Evolutionary conservation across 2,888 invertebrate species (phyloP).

Genomic region (Charanyca ferruginea): DNA sequence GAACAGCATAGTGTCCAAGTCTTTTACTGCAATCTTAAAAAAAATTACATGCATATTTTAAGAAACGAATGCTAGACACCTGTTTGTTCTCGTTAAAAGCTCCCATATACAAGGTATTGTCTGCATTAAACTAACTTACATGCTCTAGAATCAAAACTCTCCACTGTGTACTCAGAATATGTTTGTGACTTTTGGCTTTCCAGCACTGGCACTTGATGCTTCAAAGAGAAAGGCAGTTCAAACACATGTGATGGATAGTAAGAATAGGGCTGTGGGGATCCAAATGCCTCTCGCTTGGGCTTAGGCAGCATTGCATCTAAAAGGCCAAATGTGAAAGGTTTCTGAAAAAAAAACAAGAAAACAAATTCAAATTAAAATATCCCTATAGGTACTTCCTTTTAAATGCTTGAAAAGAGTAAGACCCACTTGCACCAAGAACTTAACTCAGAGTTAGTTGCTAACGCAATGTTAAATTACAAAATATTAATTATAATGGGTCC

Average conservation of each 20-base stretch:
- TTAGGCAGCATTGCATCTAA: conserved; percentile 87
- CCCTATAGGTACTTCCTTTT: no score
- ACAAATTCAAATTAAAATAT: no score
- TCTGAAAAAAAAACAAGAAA: conserved; percentile 75
- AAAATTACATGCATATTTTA: neutral
- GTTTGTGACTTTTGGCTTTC: conserved; percentile 72
- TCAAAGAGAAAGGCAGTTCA: conserved; percentile 84
- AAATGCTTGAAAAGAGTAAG: no score
- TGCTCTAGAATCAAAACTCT: conserved; percentile 83
- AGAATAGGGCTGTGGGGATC: conserved; percentile 86
- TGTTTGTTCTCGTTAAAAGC: no score
- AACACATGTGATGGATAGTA: conserved; percentile 87
- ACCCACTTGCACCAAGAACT: no score
- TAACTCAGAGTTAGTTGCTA: no score
- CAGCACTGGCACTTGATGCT: conserved; percentile 66
- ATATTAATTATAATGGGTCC: no score
- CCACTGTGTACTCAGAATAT: conserved; percentile 82
- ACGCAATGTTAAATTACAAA: no score
- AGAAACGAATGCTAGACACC: neutral
- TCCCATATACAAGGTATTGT: no score
- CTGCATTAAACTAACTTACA: conserved; percentile 73
- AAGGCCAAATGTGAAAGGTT: conserved; percentile 86
- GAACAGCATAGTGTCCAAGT: no score
- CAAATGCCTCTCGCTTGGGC: conserved; percentile 78
- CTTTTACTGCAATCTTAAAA: no score